Evolutionary conservation across 2,113 vertebrate species (phyloP).

Genomic region (Dinomys branickii): DNA sequence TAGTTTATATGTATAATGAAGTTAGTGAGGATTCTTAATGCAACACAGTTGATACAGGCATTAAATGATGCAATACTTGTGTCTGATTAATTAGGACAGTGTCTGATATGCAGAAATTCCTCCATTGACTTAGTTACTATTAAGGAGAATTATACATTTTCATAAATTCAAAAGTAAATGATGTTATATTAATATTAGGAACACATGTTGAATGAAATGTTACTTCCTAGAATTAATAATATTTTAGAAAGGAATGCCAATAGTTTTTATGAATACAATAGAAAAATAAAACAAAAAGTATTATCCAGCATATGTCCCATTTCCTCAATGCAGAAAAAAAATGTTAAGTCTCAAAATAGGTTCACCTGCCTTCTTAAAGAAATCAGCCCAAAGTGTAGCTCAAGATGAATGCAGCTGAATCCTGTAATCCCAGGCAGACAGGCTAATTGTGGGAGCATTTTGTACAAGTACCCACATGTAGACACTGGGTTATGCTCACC

Average conservation of each 20-base stretch:
- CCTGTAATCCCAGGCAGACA: not conserved
- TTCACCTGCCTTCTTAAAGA: not conserved
- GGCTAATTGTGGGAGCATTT: not conserved
- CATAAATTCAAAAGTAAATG: not conserved
- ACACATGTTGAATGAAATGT: not conserved
- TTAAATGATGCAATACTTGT: not conserved
- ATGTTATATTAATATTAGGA: not conserved
- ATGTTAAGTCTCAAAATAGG: not conserved
- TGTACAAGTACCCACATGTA: accelerated
- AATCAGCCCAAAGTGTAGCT: not conserved
- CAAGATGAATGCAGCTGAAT: not conserved
- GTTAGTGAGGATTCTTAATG: not conserved
- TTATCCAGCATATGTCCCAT: not conserved
- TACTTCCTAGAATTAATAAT: not conserved
- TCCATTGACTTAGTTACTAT: not conserved
- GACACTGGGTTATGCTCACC: not conserved
- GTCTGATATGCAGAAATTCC: not conserved
- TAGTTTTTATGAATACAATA: not conserved
- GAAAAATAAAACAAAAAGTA: not conserved
- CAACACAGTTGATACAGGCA: not conserved
- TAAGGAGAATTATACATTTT: not conserved
- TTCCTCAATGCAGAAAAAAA: not conserved
- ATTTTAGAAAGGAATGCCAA: not conserved
- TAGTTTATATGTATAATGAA: not conserved
- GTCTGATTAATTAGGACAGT: not conserved